These are phyloP conservation scores for Indicator indicator DNA, from an alignment of 2,113 vertebrate genomes.

Conservation along the genomic window DNA sequence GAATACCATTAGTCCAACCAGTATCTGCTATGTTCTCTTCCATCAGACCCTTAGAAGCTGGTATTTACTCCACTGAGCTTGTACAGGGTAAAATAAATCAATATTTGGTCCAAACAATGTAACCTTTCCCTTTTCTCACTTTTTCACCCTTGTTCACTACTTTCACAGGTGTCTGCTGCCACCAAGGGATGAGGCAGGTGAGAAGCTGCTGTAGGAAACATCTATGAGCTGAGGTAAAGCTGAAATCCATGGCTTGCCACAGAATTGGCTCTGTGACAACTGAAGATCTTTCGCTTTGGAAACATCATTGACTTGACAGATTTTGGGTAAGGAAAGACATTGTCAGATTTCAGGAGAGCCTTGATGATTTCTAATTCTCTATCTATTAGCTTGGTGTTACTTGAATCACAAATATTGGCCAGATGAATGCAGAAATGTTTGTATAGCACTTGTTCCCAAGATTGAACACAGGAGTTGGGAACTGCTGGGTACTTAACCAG, in stretches of 20 bases:
- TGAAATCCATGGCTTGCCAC: not conserved
- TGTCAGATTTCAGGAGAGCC: not conserved
- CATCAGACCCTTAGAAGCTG: not conserved
- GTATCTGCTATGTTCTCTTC: not conserved
- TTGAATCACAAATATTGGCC: not conserved
- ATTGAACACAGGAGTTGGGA: no score
- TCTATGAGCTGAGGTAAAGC: accelerated
- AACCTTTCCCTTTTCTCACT: not conserved
- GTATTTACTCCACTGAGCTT: not conserved
- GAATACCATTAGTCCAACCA: not conserved
- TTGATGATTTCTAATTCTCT: not conserved
- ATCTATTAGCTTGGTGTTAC: accelerated
- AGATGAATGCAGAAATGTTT: not conserved
- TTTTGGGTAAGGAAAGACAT: not conserved
- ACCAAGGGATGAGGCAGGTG: not conserved
- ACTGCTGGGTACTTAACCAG: not conserved
- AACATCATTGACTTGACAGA: not conserved
- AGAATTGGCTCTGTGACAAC: not conserved
- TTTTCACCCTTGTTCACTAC: not conserved
- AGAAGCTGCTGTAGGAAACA: not conserved
- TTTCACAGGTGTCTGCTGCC: accelerated
- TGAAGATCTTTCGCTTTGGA: not conserved
- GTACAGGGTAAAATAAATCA: not conserved
- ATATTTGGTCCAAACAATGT: not conserved
- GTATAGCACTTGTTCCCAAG: not conserved